phyloP scores from a whole-genome alignment of 2,113 vertebrate species.

The Erythrocercus mccallii region DNA sequence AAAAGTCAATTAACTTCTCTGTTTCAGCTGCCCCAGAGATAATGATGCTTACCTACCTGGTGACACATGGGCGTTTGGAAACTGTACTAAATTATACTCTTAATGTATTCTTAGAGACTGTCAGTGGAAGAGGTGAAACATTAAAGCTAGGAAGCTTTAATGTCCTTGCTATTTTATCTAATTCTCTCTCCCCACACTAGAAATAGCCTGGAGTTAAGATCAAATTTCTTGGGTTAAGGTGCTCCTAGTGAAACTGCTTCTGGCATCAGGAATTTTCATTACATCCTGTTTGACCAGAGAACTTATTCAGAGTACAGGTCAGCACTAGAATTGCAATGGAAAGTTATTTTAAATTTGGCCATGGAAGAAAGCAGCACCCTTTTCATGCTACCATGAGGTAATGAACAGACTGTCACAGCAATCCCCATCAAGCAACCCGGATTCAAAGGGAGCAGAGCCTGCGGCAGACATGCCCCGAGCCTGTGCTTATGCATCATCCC shows the following conservation, averaged over 20 bases:
- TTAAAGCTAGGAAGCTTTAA: neutral
- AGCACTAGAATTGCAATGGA: neutral
- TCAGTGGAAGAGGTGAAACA: neutral
- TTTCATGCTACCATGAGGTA: neutral
- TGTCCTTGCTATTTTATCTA: neutral
- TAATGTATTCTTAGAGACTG: constrained; percentile 5
- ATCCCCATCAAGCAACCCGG: neutral
- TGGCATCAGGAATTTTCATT: neutral
- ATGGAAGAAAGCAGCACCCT: neutral
- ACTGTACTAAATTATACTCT: neutral
- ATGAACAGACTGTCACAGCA: neutral
- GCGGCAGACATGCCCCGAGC: neutral
- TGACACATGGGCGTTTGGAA: constrained; percentile 7
- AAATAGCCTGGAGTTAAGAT: neutral
- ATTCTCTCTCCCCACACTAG: neutral
- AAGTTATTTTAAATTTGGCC: neutral
- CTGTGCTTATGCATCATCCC: neutral
- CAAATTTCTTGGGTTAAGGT: neutral
- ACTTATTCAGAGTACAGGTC: neutral
- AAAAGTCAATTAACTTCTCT: constrained; percentile 67
- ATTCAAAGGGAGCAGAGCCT: neutral
- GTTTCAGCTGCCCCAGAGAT: constrained; percentile 44
- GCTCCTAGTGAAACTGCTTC: neutral
- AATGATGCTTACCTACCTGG: constrained; percentile 27
- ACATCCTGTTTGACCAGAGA: neutral